Percentiles rank a stretch among this genome's conserved stretches.
Conservation (phyloP, 2,888 invertebrate species). For the Eilema caniola region DNA sequence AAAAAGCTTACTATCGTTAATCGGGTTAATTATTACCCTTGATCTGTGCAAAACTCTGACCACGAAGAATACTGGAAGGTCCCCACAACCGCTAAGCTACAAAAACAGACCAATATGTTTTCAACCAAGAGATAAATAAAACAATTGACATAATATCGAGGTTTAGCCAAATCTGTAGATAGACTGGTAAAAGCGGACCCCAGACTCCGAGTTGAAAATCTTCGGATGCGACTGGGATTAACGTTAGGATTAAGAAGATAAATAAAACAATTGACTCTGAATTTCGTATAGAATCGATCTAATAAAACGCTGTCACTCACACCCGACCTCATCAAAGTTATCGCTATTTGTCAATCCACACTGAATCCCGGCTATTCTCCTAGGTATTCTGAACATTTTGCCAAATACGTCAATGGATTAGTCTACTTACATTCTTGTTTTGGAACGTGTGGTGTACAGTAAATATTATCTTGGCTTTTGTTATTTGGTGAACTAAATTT, state of each 20-base stretch:
- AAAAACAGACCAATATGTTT: background rate
- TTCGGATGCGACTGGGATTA: too few species aligned
- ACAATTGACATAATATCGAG: too few species aligned
- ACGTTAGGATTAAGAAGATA: too few species aligned
- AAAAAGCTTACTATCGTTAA: background rate
- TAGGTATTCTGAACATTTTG: conserved; percentile 32
- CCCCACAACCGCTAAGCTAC: background rate
- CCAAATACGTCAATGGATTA: conserved; percentile 26
- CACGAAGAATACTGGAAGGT: background rate
- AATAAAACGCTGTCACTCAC: conserved; percentile 17
- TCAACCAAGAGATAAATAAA: too few species aligned
- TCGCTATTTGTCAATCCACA: conserved; percentile 28
- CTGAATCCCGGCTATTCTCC: conserved; percentile 29
- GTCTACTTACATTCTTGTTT: conserved; percentile 15
- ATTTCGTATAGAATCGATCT: background rate
- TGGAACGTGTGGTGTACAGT: conserved; percentile 12
- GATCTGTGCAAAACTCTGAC: background rate
- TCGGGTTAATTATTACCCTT: background rate
- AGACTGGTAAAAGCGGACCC: too few species aligned
- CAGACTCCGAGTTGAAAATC: too few species aligned
- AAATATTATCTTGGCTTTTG: conserved; percentile 17
- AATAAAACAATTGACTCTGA: background rate
- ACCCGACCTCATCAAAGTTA: conserved; percentile 14
- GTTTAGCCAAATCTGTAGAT: too few species aligned
- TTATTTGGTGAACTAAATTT: background rate